A percentile compares a stretch with the other conserved stretches of the same genome.
Conservation (phyloP, 2,888 invertebrate species). For the Nemotelus nigrinus region DNA sequence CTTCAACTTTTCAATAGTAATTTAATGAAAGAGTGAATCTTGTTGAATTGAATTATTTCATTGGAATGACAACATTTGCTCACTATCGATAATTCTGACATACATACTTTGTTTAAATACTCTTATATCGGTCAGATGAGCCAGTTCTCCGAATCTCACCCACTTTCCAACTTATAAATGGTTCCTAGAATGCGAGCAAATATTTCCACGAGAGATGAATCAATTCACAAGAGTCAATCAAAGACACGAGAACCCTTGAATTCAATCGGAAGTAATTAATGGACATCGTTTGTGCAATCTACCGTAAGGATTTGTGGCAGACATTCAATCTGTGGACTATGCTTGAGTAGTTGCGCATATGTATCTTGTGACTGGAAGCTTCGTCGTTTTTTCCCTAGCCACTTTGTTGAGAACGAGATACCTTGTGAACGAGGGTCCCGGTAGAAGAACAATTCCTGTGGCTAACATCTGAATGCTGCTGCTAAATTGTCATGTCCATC, state of each 20-base stretch:
- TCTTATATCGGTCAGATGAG: background rate
- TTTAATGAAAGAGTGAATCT: background rate
- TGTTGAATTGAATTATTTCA: background rate
- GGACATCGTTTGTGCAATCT: conserved; percentile 43
- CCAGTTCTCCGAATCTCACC: background rate
- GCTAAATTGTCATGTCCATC: conserved; percentile 32
- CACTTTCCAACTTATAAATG: too few relatives aligned
- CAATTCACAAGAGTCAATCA: conserved; percentile 21
- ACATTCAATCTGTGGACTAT: conserved; percentile 36
- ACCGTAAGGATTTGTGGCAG: conserved; percentile 33
- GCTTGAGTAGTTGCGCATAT: conserved; percentile 6
- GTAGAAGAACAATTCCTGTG: conserved; percentile 13
- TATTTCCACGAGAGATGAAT: conserved; percentile 21
- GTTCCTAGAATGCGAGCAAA: background rate
- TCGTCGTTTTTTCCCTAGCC: conserved; percentile 2
- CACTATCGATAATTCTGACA: background rate
- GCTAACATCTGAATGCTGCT: conserved; percentile 25
- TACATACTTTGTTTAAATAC: too few relatives aligned
- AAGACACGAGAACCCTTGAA: conserved; percentile 26
- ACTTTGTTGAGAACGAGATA: background rate
- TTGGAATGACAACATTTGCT: background rate
- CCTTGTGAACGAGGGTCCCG: background rate
- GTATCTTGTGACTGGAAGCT: background rate
- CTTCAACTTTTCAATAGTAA: too few relatives aligned
- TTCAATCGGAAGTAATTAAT: conserved; percentile 45